Base-by-base conservation (phyloP, 2,797 vertebrate genomes). In the Sebastes hubbsi region DNA sequence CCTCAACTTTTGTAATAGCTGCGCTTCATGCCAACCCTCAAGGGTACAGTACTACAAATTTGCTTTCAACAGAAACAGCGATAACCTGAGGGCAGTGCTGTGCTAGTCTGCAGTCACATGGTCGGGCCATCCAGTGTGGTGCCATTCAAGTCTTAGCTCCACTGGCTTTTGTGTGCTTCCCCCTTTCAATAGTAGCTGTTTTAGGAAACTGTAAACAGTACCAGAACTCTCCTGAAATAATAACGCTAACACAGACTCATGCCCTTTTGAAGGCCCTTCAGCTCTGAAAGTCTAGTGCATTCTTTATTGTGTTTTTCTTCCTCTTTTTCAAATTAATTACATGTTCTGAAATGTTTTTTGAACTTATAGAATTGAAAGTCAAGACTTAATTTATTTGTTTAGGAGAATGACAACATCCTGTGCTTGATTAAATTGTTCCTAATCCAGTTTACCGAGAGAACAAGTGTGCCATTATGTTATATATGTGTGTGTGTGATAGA, bases 101-200 rank as follows among this genome's bases (percentile, higher is more conserved):
- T 92, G 75, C 90, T 85, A 11, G 84, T 86, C 77, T 77, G 64
- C 56, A 67, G 88, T 94, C 93, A 94, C 92, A 86, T 94, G 91
- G 61, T 83, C 78, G 10, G 75, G 27, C 63, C 12, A 42, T 88
- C 80, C 80, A 87, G 56, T 62, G 73, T 54, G 55, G 55, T 78
- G 74, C 85, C 82, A 88, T 91, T 93, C 78, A 92, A 65, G 80
- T 80, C 61, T 59, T 68, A 34, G 66, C 72, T 77, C 20, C 6
- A 11, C 54, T 80, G 74, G 72, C 72, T 84, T 89, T 91, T 94
- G 81, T 93, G 54, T 85, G 71, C 69, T 86, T 87, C 76, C 82
- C 75, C 55, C 81, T 87, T 89, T 91, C 75, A 85, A 72, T 78
- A 83, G 81, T 84, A 80, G 72, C 90, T 90, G 79, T 94, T 94